Base-by-base conservation (phyloP, 2,888 invertebrate genomes). In the Ametastegia equiseti region DNA sequence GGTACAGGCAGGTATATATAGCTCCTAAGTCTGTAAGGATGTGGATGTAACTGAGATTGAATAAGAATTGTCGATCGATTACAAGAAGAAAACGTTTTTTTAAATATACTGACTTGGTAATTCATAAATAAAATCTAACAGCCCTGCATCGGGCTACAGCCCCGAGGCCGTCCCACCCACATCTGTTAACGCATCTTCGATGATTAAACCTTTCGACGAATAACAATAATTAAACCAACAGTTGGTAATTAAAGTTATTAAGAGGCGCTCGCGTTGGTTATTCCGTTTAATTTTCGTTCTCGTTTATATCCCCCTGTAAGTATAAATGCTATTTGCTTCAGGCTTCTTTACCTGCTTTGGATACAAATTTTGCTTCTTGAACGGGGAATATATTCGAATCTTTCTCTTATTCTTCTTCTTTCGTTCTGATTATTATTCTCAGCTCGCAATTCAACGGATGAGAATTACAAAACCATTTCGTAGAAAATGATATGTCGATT, bases 101-200 rank as follows among this genome's bases (percentile, higher is more conserved):
- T 33, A 77, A 77, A 77, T 77, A 60, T n/a, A 19, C 13, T 42
- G 42, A 42, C 47, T 45, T 63, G 42, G 73, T 81, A 50, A 81
- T 81, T 81, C 75, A 81, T 77, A 81, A 81, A 81, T 77, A 77
- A 63, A 77, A 47, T 54, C 45, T 45, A 45, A 33, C 60, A 77
- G 77, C 75, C 81, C 75, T 27, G 67, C 57, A 33, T 71, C 36
- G 65, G 39, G 50, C 15, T 30, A 27, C 50, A 54, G 80, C 80
- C 47, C 39, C 80, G 36, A 57, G 45, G 63, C 78, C 30, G 73
- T 57, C 71, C 81, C 81, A 81, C 81, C 81, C 81, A 81, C 81
- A 75, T 63, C 81, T 65, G 81, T 81, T 81, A 81, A 65, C 81
- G n/a, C n/a, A 77, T 81, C 81, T 78, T 77, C 81, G 81, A 77